These are phyloP conservation scores for Mycogona germanica DNA, from an alignment of 2,888 invertebrate genomes.

Conservation along the genomic window DNA sequence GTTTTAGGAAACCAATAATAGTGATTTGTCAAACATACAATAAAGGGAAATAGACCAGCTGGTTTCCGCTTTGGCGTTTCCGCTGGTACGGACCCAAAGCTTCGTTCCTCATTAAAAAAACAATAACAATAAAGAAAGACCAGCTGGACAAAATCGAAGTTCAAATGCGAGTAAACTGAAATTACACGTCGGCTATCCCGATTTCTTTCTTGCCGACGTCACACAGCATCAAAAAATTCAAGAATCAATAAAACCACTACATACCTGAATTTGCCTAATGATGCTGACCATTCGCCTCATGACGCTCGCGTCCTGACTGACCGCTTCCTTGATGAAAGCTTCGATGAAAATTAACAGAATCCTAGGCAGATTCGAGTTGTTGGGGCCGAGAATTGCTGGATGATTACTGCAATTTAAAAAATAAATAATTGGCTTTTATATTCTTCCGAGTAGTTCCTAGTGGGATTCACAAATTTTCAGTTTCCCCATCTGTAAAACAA, in stretches of 20 bases:
- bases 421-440: too few species aligned
- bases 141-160: neutral
- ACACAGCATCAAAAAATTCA: neutral
- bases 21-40: too few species aligned
- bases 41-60: too few species aligned
- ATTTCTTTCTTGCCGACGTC: neutral
- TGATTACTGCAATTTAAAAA: constrained; percentile 46
- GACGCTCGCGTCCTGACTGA: constrained; percentile 57
- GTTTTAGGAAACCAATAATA: neutral
- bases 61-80: too few species aligned
- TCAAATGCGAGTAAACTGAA: neutral
- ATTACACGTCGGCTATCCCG: neutral
- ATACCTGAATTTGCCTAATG: constrained; percentile 75
- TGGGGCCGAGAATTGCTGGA: constrained; percentile 67
- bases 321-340: constrained; percentile 70
- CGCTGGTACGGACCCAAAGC: neutral
- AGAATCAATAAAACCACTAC: constrained; percentile 23
- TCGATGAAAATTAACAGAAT: constrained; percentile 82
- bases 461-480: neutral
- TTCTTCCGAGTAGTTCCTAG: neutral
- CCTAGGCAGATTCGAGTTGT: constrained; percentile 78
- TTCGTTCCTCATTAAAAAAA: neutral
- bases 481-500: neutral
- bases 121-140: neutral
- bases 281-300: constrained; percentile 70